These are phyloP conservation scores for Calyptomena viridis DNA, from an alignment of 2,113 vertebrate genomes.

Conservation along the genomic window DNA sequence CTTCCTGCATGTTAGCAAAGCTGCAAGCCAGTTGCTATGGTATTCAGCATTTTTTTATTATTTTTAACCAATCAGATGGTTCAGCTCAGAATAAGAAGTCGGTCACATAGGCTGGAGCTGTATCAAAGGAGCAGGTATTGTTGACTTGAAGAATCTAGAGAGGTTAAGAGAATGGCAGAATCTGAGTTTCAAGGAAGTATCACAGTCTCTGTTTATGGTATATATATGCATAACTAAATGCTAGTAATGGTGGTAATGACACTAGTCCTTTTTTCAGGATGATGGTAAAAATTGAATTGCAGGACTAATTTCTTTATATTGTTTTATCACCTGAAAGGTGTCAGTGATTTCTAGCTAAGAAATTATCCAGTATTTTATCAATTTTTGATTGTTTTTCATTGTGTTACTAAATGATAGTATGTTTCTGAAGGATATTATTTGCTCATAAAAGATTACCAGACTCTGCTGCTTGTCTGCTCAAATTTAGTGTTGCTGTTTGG, in stretches of 20 bases:
- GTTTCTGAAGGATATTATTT: background rate
- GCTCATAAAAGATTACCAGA: background rate
- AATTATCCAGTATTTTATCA: background rate
- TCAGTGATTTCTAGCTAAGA: background rate
- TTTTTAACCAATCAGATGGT: background rate
- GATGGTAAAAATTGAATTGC: background rate
- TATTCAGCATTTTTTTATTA: background rate
- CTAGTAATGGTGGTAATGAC: background rate
- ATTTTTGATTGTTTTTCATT: background rate
- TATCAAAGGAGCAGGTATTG: conserved; percentile 26
- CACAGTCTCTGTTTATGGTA: background rate
- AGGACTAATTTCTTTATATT: background rate
- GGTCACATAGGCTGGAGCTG: background rate
- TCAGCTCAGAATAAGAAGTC: conserved; percentile 13
- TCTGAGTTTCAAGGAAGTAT: background rate
- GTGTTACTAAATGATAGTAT: background rate
- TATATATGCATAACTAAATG: background rate
- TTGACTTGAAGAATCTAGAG: background rate
- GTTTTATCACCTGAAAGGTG: background rate
- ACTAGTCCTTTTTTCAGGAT: background rate
- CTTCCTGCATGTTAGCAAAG: background rate
- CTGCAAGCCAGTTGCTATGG: conserved; percentile 56
- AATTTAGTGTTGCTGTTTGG: background rate
- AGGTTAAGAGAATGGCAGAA: background rate
- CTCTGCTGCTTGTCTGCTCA: background rate